Conservation (phyloP, 2,113 vertebrate species). For the Solea solea region DNA sequence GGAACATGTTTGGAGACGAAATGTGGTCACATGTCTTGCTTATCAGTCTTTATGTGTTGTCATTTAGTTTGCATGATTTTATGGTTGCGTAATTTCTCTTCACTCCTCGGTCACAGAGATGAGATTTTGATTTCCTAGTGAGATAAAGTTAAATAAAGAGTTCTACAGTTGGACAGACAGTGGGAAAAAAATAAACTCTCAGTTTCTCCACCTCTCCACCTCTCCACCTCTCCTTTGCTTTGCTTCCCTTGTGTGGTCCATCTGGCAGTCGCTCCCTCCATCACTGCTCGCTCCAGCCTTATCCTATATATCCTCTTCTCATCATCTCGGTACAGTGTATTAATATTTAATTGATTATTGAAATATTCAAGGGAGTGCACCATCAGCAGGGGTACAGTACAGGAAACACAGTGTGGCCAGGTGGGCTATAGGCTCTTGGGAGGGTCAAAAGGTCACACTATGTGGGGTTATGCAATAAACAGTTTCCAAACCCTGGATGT, state of each 20-base stretch:
- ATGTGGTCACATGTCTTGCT: not conserved
- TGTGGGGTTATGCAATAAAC: slow-evolving; percentile 1
- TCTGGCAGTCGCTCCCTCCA: slow-evolving; percentile 1
- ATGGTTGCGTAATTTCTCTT: not conserved
- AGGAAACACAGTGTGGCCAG: slow-evolving; percentile 66
- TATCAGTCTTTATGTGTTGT: slow-evolving; percentile 2
- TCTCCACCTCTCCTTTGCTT: not conserved
- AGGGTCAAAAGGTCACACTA: slow-evolving; percentile 27
- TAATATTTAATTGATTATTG: slow-evolving; percentile 94
- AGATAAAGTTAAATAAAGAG: not conserved
- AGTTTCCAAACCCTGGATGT: slow-evolving; percentile 17
- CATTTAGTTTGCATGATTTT: not conserved
- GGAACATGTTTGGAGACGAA: not conserved
- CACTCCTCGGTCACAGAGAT: not conserved
- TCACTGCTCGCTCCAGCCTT: slow-evolving; percentile 60
- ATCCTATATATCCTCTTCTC: slow-evolving; percentile 84
- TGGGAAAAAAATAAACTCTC: not conserved
- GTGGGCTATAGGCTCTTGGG: slow-evolving; percentile 16
- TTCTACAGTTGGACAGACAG: not conserved
- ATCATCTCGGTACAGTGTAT: slow-evolving; percentile 90
- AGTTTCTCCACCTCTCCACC: not conserved
- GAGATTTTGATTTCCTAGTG: too few species aligned
- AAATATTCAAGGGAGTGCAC: slow-evolving; percentile 91
- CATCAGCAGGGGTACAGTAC: slow-evolving; percentile 84
- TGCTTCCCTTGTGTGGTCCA: not conserved